These are phyloP conservation scores for Trematomus bernacchii DNA, from an alignment of 2,797 vertebrate genomes.

Conservation along the genomic window DNA sequence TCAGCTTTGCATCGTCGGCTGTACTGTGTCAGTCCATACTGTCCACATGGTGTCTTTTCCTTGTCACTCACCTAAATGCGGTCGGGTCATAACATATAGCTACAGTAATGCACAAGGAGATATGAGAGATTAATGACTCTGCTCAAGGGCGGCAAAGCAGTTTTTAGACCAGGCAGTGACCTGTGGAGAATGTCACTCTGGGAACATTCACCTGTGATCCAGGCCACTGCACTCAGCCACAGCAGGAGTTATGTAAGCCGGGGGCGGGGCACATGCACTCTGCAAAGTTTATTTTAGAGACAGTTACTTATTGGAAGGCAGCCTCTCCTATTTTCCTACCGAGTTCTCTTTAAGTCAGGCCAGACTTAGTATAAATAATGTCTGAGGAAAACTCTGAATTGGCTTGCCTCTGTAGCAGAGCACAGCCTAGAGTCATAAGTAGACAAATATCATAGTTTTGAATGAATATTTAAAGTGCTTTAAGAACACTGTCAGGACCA, in stretches of 20 bases:
- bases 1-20: slow-evolving; percentile 56
- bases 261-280: neutral
- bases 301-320: slow-evolving; percentile 21
- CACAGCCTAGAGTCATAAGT: neutral
- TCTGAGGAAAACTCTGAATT: slow-evolving; percentile 15
- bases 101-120: slow-evolving; percentile 28
- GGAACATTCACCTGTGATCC: slow-evolving; percentile 60
- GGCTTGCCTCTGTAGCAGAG: slow-evolving; percentile 5
- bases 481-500: neutral
- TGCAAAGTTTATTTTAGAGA: slow-evolving; percentile 34
- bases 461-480: slow-evolving; percentile 2
- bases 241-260: slow-evolving; percentile 55
- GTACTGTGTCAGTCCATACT: slow-evolving; percentile 30
- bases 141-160: slow-evolving; percentile 32
- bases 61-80: slow-evolving; percentile 38
- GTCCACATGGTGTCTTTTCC: slow-evolving; percentile 38
- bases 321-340: slow-evolving; percentile 42
- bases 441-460: slow-evolving; percentile 5
- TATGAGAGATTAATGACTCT: slow-evolving; percentile 58
- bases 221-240: slow-evolving; percentile 57
- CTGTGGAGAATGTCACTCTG: slow-evolving; percentile 60
- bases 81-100: slow-evolving; percentile 10
- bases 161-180: slow-evolving; percentile 53
- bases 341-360: slow-evolving; percentile 20
- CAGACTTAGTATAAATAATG: slow-evolving; percentile 10